Evolutionary conservation across 1,140 invertebrate genomes (phyloP).

Genomic region (Metaphire vulgaris): DNA sequence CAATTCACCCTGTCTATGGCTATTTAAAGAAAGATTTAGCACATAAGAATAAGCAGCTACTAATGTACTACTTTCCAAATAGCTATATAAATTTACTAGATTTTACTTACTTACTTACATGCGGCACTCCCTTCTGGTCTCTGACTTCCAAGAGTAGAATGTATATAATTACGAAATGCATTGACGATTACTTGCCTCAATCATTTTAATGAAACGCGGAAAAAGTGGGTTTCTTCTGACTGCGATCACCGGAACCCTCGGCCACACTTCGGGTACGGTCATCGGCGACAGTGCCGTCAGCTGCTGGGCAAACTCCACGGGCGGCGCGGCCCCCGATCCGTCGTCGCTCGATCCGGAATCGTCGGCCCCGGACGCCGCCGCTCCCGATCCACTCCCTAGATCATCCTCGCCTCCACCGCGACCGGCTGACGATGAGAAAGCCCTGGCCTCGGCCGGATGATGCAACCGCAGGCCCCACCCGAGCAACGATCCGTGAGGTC

Average conservation of each 20-base stretch:
- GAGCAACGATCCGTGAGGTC: not conserved
- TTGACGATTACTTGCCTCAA: constrained; percentile 64
- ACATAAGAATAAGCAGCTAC: no score
- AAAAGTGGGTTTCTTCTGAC: constrained; percentile 92
- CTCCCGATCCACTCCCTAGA: not conserved
- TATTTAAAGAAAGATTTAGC: no score
- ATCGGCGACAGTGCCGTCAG: constrained; percentile 57
- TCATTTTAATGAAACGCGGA: constrained; percentile 94
- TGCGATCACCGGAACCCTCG: constrained; percentile 88
- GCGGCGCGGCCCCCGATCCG: not conserved
- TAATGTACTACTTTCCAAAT: no score
- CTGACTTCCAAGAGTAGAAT: no score
- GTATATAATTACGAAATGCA: not conserved
- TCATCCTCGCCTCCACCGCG: not conserved
- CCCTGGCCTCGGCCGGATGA: not conserved
- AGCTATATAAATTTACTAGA: no score
- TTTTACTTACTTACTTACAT: no score
- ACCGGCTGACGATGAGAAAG: not conserved
- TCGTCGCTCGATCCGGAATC: not conserved
- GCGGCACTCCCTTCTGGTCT: no score
- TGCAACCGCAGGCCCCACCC: not conserved
- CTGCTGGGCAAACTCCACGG: not conserved
- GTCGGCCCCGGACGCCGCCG: not conserved
- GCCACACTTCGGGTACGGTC: constrained; percentile 93
- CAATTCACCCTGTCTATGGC: no score